phyloP scores from a whole-genome alignment of 2,797 vertebrate species.

The Mormyrus hasselquistii region DNA sequence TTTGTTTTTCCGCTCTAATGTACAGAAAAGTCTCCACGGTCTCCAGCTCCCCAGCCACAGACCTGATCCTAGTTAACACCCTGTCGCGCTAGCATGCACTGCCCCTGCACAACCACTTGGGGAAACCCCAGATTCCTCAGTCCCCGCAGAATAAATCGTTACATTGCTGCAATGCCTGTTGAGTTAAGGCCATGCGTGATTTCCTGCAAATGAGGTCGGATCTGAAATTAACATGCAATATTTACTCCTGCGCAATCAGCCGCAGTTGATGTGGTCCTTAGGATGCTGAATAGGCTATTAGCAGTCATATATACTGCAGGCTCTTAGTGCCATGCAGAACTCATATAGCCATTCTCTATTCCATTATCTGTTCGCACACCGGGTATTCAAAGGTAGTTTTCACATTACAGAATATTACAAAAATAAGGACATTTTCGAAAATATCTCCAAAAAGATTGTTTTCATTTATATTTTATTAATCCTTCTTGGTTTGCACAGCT shows the following conservation, averaged over 20 bases:
- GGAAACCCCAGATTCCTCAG: neutral
- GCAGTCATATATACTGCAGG: neutral
- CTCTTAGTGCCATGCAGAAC: neutral
- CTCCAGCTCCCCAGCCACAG: neutral
- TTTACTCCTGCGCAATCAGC: slow-evolving; percentile 20
- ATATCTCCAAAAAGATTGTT: neutral
- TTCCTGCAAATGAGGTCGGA: slow-evolving; percentile 27
- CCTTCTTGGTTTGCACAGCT: neutral
- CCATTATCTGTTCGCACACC: neutral
- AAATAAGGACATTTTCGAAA: neutral
- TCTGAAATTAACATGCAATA: slow-evolving; percentile 32
- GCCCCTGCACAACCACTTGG: neutral
- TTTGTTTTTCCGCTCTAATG: slow-evolving; percentile 33
- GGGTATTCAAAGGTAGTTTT: neutral
- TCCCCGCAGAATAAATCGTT: slow-evolving; percentile 21
- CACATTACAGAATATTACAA: neutral
- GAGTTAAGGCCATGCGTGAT: slow-evolving; percentile 17
- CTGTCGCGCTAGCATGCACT: slow-evolving; percentile 10
- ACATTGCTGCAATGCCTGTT: slow-evolving; percentile 16
- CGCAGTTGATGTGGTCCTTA: neutral
- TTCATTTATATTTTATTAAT: slow-evolving; percentile 9
- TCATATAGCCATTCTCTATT: neutral
- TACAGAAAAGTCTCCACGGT: slow-evolving; percentile 24
- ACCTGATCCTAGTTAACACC: slow-evolving; percentile 25
- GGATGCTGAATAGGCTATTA: neutral